Percentiles rank a stretch among this genome's conserved stretches.
These are phyloP conservation scores for roundworm (Caenorhabditis elegans) DNA, from an alignment of 1,140 invertebrate species.

Conservation along the genomic window WBcel235 BX284602.5:8869501-8870000, in stretches of 20 bases:
- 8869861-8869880: neutral
- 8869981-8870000: slow-evolving; percentile 69
- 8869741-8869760: neutral
- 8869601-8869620: neutral
- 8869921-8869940: slow-evolving; percentile 47
- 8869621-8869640: neutral
- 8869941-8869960: slow-evolving; percentile 67
- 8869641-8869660: slow-evolving; percentile 30
- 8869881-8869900: slow-evolving; percentile 37
- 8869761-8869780: neutral
- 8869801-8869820: neutral
- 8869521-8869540: slow-evolving; percentile 31
- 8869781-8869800: neutral
- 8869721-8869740: neutral
- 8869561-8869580: slow-evolving; percentile 17
- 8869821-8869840: neutral
- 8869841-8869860: slow-evolving; percentile 1
- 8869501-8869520: slow-evolving; percentile 28
- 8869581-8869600: neutral
- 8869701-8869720: slow-evolving; percentile 25
- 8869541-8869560: slow-evolving; percentile 20
- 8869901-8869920: slow-evolving; percentile 50
- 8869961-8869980: slow-evolving; percentile 80
- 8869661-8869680: neutral
- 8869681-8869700: neutral